Percentiles rank a stretch among this genome's conserved stretches.
phyloP scores from a whole-genome alignment of 2,113 vertebrate genomes.

The Lasiurus borealis region DNA sequence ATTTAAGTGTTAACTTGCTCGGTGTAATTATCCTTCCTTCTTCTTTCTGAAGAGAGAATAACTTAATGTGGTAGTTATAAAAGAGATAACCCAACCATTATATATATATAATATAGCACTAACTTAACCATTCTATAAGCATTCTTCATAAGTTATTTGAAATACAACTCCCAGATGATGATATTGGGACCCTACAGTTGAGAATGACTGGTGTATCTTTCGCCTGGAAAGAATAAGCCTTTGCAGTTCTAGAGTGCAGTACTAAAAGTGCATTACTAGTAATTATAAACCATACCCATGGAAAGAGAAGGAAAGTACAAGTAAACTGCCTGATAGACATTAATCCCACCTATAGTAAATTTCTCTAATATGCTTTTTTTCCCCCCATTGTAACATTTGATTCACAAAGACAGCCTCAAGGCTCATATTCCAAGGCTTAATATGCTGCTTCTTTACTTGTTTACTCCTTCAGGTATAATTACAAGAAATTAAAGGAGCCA shows the following conservation, averaged over 20 bases:
- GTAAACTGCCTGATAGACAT: background rate
- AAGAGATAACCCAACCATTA: background rate
- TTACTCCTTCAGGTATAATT: slow-evolving; percentile 26
- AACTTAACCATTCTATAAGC: background rate
- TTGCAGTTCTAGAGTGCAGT: background rate
- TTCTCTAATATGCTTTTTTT: background rate
- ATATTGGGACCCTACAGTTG: background rate
- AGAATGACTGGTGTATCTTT: background rate
- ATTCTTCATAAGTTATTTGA: background rate
- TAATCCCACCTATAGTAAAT: background rate
- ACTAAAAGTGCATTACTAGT: background rate
- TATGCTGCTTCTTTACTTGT: background rate
- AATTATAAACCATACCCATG: background rate
- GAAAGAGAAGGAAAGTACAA: slow-evolving; percentile 28
- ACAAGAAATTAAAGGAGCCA: background rate
- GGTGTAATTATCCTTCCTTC: background rate
- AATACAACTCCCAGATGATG: background rate
- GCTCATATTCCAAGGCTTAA: background rate
- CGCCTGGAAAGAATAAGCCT: background rate
- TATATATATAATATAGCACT: background rate
- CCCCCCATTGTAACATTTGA: background rate
- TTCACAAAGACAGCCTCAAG: background rate
- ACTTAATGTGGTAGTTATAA: background rate
- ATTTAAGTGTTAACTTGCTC: background rate
- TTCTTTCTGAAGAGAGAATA: background rate